Evolutionary conservation across 2,797 vertebrate genomes (phyloP).

Genomic region (Serranus cabrilla): DNA sequence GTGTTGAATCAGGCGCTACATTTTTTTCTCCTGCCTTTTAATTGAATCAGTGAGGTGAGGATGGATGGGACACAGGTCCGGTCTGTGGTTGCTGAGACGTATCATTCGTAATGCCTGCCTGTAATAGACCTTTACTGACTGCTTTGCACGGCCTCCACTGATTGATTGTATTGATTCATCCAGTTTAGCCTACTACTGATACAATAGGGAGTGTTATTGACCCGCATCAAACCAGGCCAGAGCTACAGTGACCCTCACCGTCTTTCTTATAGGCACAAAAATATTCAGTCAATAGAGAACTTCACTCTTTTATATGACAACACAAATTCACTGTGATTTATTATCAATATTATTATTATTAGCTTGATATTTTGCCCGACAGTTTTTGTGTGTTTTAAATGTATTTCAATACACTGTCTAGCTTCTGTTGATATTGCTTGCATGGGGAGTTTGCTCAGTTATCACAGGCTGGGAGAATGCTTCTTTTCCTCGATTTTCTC

Average conservation of each 20-base stretch:
- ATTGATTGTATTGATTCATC: constrained; percentile 83
- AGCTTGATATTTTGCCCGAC: constrained; percentile 23
- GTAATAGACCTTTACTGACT: constrained; percentile 79
- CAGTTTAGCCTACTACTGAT: constrained; percentile 68
- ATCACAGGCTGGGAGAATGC: constrained; percentile 77
- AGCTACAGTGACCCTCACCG: constrained; percentile 53
- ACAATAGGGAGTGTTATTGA: constrained; percentile 72
- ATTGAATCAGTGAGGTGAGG: constrained; percentile 81
- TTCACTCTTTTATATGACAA: constrained; percentile 34
- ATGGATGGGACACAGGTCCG: constrained; percentile 69
- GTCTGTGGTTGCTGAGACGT: constrained; percentile 74
- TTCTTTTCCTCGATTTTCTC: constrained; percentile 86
- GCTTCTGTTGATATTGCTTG: constrained; percentile 70
- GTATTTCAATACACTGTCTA: constrained; percentile 66
- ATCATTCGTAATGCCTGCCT: constrained; percentile 72
- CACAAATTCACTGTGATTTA: constrained; percentile 38
- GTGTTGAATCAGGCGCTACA: constrained; percentile 61
- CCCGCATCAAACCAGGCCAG: constrained; percentile 63
- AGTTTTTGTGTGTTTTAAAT: constrained; percentile 67
- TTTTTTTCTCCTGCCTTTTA: constrained; percentile 66
- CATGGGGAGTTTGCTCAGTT: constrained; percentile 75
- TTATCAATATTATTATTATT: constrained; percentile 35
- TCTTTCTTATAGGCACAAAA: constrained; percentile 39
- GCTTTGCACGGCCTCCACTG: constrained; percentile 66
- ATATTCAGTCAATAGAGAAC: constrained; percentile 30